Conservation (phyloP, 2,888 invertebrate species). For the Tigriopus californicus region DNA sequence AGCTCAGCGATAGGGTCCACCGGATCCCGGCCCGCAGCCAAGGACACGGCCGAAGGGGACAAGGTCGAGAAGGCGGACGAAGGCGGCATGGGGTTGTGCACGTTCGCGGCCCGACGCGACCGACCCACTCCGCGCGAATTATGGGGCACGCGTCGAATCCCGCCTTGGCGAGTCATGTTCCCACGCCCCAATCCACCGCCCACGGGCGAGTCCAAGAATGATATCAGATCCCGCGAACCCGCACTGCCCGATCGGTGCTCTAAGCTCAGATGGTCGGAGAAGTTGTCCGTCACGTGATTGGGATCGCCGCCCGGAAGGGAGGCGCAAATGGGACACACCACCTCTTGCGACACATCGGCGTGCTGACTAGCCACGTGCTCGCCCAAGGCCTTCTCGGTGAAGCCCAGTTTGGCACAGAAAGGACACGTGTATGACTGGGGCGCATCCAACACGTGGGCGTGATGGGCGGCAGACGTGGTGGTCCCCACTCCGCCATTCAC, state of each 20-base stretch:
- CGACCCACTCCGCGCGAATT: background rate
- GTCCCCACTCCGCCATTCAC: background rate
- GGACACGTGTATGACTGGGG: constrained; percentile 95
- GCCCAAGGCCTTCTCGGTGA: constrained; percentile 68
- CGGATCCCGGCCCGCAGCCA: constrained; percentile 37
- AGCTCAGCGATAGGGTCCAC: constrained; percentile 94
- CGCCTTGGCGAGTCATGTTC: background rate
- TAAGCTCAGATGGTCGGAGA: constrained; percentile 81
- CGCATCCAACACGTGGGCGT: constrained; percentile 45
- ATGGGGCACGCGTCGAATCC: background rate
- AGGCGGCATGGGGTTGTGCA: background rate
- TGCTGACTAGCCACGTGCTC: constrained; percentile 84
- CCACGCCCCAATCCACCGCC: background rate
- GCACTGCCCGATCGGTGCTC: constrained; percentile 57
- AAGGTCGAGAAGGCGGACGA: background rate
- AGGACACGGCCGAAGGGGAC: background rate
- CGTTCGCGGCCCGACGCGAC: constrained; percentile 2
- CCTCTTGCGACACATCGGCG: constrained; percentile 78
- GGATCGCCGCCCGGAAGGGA: constrained; percentile 91
- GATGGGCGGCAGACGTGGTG: background rate
- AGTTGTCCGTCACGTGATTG: constrained; percentile 66
- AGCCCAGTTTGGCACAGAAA: constrained; percentile 89
- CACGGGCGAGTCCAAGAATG: constrained; percentile 18
- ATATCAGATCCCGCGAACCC: constrained; percentile 20
- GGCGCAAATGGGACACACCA: constrained; percentile 94